Percentiles rank a stretch among this genome's conserved stretches.
Conservation (phyloP, 2,888 invertebrate genomes). For the Meteorus cinctellus region DNA sequence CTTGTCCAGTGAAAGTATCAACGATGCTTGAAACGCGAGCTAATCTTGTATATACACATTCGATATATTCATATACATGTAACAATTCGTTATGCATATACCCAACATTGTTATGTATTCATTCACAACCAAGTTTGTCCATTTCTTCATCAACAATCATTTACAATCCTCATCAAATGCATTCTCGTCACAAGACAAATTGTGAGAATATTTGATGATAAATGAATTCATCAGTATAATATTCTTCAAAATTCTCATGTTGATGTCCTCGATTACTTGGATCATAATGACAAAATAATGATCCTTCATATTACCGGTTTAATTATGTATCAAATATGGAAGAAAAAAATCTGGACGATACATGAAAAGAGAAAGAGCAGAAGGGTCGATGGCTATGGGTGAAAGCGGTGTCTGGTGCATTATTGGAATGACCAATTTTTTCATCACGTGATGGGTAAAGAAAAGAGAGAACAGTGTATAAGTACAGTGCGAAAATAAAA, state of each 20-base stretch:
- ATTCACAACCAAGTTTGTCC: not conserved
- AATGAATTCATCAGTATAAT: not conserved
- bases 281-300: slow-evolving; percentile 20
- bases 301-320: not conserved
- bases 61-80: slow-evolving; percentile 1
- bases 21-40: slow-evolving; percentile 40
- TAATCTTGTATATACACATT: slow-evolving; percentile 20
- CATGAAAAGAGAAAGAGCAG: slow-evolving; percentile 6
- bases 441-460: not conserved
- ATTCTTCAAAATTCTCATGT: not conserved
- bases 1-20: slow-evolving; percentile 65
- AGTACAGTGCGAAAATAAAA: not conserved
- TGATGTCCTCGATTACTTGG: not conserved
- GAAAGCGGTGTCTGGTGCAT: slow-evolving; percentile 30
- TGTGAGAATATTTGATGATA: not conserved
- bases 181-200: not conserved
- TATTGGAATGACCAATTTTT: slow-evolving; percentile 35
- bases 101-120: not conserved
- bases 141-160: not conserved
- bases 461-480: slow-evolving; percentile 15
- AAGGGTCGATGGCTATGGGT: slow-evolving; percentile 9
- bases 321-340: not conserved
- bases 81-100: not conserved
- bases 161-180: not conserved
- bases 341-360: not conserved